Base-by-base conservation (phyloP, 2,113 vertebrate genomes). In the Perccottus glenii region DNA sequence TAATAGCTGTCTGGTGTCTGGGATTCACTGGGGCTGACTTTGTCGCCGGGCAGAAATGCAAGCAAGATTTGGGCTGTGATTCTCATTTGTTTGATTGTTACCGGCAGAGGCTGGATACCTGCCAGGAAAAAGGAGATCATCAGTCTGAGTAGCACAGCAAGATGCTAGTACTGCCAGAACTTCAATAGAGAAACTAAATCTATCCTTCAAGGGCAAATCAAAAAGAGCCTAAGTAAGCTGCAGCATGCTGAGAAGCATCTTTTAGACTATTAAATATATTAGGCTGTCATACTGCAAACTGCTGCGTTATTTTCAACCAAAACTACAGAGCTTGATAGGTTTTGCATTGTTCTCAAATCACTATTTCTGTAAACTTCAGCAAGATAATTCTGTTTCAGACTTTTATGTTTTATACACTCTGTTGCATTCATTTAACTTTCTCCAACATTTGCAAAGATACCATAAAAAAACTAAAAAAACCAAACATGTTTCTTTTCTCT, bases 71-170 rank as follows among this genome's bases (percentile, higher is more conserved):
- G 56, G 71, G 77, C 75, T 68, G 60, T 38, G 70, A 83, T 83
- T 87, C 80, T 88, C 80, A 90, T 91, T 88, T 90, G 85, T 83
- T 55, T 91, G 91, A 91, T 92, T 92, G 87, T 85, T 90, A 84
- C 88, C 65, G 78, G 84, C 74, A 86, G 70, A 87, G 81, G 78
- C 81, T 85, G 85, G 87, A 87, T 81, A 87, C 81, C 80, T 84
- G 89, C 88, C 90, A 92, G 66, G 60, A 77, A 60, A 77, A 70
- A 84, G 77, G 67, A 73, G 60, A 87, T 88, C 83, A 88, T 85
- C 82, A 87, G 84, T 83, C 87, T 84, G 86, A 88, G 87, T 83
- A 86, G 82, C 83, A 50, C 77, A 78, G 82, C 74, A 58, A 85
- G 81, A 86, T 81, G 77, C 73, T 82, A 48, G 72, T 67, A 52